Evolutionary conservation across 2,113 vertebrate species (phyloP).

Genomic region (Aspidoscelis tigris): DNA sequence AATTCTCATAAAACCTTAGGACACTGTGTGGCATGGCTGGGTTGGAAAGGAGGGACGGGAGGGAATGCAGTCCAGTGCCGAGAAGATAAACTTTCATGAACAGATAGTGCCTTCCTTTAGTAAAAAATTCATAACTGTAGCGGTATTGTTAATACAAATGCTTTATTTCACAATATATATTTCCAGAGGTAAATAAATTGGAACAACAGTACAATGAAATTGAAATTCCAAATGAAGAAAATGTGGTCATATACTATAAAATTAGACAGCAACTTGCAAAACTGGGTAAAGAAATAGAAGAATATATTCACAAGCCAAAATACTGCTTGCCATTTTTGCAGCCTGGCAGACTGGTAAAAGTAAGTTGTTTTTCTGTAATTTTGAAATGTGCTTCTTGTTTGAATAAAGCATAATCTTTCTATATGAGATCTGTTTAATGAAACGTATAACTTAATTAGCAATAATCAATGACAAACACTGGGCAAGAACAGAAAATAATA

Average conservation of each 20-base stretch:
- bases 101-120: too few species aligned
- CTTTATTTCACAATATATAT: neutral
- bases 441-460: neutral
- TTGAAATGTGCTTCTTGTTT: neutral
- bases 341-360: conserved; percentile 93
- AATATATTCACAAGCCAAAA: conserved; percentile 94
- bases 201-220: conserved; percentile 92
- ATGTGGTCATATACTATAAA: conserved; percentile 93
- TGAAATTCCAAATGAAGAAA: conserved; percentile 94
- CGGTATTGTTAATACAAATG: neutral
- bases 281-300: conserved; percentile 93
- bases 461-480: neutral
- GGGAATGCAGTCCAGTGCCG: neutral
- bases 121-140: neutral
- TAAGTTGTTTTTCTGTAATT: conserved; percentile 55
- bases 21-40: neutral
- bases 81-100: neutral
- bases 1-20: neutral
- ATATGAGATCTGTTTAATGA: neutral
- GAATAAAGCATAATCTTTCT: neutral
- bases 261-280: conserved; percentile 95
- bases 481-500: neutral
- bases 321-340: conserved; percentile 96
- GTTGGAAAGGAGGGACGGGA: too few species aligned
- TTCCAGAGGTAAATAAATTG: conserved; percentile 83